Conservation (phyloP, 2,797 vertebrate species). For the Pantherophis vulpinus region DNA sequence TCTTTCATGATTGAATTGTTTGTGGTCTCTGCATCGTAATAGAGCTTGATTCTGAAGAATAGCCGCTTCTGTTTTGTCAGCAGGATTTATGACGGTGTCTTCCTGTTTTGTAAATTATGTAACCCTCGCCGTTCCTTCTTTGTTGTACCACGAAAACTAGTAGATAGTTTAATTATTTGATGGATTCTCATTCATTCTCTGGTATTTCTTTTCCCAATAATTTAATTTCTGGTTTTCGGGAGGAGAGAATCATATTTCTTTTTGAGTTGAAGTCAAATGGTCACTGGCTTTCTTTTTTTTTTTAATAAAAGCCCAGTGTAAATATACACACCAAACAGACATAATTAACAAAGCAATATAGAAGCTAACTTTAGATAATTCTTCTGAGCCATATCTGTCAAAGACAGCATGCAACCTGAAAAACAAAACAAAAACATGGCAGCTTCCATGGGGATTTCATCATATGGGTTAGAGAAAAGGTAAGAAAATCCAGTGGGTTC, state of each 20-base stretch:
- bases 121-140: conserved; percentile 62
- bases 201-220: conserved; percentile 61
- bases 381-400: not conserved
- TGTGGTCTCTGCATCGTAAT: conserved; percentile 56
- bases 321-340: not conserved
- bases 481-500: not conserved
- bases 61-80: conserved; percentile 61
- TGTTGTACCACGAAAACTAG: conserved; percentile 68
- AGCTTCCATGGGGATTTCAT: not conserved
- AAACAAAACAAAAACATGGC: too few relatives aligned
- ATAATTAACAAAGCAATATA: not conserved
- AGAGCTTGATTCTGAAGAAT: conserved; percentile 52
- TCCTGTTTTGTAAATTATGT: conserved; percentile 71
- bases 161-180: conserved; percentile 72
- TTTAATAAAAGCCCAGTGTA: not conserved
- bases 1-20: conserved; percentile 50
- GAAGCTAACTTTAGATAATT: not conserved
- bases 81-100: conserved; percentile 67
- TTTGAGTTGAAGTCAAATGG: not conserved
- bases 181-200: conserved; percentile 39
- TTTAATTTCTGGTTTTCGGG: conserved; percentile 54
- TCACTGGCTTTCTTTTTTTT: not conserved
- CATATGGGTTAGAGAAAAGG: not conserved
- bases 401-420: not conserved
- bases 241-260: conserved; percentile 23